Conservation (phyloP, 2,113 vertebrate species). For the Notothenia coriiceps region DNA sequence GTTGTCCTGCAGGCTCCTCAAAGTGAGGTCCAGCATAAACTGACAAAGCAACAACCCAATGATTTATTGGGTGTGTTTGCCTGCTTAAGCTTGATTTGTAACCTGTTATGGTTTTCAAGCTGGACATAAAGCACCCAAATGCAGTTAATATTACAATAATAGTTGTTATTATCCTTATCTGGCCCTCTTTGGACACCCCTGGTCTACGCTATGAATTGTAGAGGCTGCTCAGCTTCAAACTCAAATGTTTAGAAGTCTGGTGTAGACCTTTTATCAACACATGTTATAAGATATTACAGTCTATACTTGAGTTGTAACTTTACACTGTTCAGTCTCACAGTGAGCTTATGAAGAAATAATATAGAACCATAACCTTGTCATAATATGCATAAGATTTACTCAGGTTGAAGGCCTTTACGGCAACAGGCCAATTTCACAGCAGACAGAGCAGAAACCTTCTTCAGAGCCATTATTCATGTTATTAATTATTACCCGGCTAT, state of each 20-base stretch:
- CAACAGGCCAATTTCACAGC: too few relatives aligned
- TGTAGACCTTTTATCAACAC: neutral
- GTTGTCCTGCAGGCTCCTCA: conserved; percentile 6
- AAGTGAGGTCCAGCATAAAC: neutral
- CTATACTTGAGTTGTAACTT: neutral
- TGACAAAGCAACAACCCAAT: conserved; percentile 7
- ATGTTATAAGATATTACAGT: neutral
- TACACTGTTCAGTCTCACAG: neutral
- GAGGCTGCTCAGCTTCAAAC: neutral
- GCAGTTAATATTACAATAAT: neutral
- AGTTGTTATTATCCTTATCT: too few relatives aligned
- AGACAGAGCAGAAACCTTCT: too few relatives aligned
- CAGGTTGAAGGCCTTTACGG: too few relatives aligned
- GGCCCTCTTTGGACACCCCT: too few relatives aligned
- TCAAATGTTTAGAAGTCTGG: neutral
- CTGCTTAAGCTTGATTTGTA: conserved; percentile 33
- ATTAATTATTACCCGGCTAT: too few relatives aligned
- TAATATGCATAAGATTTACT: too few relatives aligned
- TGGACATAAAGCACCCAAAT: neutral
- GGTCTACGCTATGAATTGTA: neutral
- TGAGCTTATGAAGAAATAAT: neutral
- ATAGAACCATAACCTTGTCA: too few relatives aligned
- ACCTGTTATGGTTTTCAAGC: neutral
- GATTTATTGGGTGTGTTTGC: conserved; percentile 14
- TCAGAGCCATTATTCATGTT: too few relatives aligned